Evolutionary conservation across 2,888 invertebrate genomes (phyloP).

Genomic region (Belgica antarctica): DNA sequence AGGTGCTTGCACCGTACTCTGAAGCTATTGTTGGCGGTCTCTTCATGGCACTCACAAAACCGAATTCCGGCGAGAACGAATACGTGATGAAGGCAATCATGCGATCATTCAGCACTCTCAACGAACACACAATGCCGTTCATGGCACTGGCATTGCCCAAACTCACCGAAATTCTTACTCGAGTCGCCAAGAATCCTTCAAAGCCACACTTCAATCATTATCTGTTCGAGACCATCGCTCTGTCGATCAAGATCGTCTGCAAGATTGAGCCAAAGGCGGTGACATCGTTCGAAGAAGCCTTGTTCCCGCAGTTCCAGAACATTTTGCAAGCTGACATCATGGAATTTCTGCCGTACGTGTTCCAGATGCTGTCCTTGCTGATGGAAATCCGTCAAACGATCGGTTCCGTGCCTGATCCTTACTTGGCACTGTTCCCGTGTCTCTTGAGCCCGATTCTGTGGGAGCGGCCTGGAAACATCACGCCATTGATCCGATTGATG

Average conservation of each 20-base stretch:
- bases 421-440: slow-evolving; percentile 86
- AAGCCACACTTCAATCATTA: slow-evolving; percentile 98
- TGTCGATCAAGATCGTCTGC: slow-evolving; percentile 88
- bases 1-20: slow-evolving; percentile 63
- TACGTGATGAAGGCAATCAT: slow-evolving; percentile 98
- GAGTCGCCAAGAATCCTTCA: slow-evolving; percentile 89
- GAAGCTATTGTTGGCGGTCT: slow-evolving; percentile 70
- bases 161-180: slow-evolving; percentile 76
- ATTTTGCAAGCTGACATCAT: slow-evolving; percentile 84
- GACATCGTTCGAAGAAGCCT: slow-evolving; percentile 81
- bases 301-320: slow-evolving; percentile 93
- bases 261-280: slow-evolving; percentile 76
- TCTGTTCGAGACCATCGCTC: slow-evolving; percentile 90
- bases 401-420: slow-evolving; percentile 71
- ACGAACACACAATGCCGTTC: slow-evolving; percentile 76
- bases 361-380: slow-evolving; percentile 91
- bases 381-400: slow-evolving; percentile 69
- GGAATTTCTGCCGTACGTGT: slow-evolving; percentile 95
- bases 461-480: slow-evolving; percentile 91
- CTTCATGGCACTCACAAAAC: slow-evolving; percentile 69
- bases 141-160: slow-evolving; percentile 78
- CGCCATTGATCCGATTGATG: slow-evolving; percentile 87
- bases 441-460: slow-evolving; percentile 87
- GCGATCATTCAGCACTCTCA: slow-evolving; percentile 77
- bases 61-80: slow-evolving; percentile 87